Conservation (phyloP, 2,888 invertebrate species). For the Drosophila limbata region DNA sequence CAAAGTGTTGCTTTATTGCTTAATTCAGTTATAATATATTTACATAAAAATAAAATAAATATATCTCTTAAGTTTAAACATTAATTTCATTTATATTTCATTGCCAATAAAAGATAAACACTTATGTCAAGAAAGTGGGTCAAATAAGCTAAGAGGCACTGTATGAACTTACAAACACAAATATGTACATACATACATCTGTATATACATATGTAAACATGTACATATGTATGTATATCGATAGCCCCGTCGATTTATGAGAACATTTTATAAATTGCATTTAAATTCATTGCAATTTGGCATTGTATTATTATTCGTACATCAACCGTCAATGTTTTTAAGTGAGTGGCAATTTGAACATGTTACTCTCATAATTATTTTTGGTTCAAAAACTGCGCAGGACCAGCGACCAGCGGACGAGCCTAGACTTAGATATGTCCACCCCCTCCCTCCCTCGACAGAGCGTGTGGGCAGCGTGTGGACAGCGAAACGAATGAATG, state of each 20-base stretch:
- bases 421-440: background rate
- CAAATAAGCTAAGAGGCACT: too few relatives aligned
- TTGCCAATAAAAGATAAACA: too few relatives aligned
- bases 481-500: background rate
- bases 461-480: background rate
- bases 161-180: background rate
- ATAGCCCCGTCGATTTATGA: conserved; percentile 29
- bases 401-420: background rate
- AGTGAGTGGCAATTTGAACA: conserved; percentile 48
- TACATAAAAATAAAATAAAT: too few relatives aligned
- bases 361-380: conserved; percentile 43
- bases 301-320: conserved; percentile 8
- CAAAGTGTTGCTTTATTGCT: too few relatives aligned
- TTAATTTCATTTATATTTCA: too few relatives aligned
- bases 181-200: background rate
- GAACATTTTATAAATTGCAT: conserved; percentile 28
- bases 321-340: conserved; percentile 42
- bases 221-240: conserved; percentile 3
- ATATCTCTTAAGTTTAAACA: too few relatives aligned
- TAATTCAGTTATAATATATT: too few relatives aligned
- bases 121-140: too few relatives aligned
- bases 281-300: conserved; percentile 24
- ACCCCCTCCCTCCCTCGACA: background rate
- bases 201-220: background rate
- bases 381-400: conserved; percentile 8